These are phyloP conservation scores for Zingel zingel DNA, from an alignment of 2,113 vertebrate species.

Conservation along the genomic window DNA sequence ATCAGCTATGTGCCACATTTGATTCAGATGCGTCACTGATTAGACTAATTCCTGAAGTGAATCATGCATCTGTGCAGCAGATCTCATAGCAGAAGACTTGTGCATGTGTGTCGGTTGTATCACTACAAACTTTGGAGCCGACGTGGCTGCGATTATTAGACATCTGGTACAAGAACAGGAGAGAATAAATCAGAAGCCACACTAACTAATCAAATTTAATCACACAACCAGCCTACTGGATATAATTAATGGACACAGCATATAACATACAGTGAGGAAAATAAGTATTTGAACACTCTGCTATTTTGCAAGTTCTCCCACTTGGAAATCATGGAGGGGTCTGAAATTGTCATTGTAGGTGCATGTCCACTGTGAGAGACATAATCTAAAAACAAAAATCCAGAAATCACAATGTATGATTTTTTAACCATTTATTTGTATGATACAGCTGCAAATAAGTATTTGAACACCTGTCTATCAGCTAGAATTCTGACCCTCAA, in stretches of 20 bases:
- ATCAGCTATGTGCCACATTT: slow-evolving; percentile 25
- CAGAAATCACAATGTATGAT: too few species aligned
- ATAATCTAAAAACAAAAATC: too few species aligned
- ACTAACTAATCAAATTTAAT: slow-evolving; percentile 80
- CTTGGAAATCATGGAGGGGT: too few species aligned
- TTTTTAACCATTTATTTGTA: too few species aligned
- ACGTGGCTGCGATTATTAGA: slow-evolving; percentile 68
- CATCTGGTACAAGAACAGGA: slow-evolving; percentile 73
- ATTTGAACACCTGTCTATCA: too few species aligned
- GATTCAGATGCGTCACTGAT: slow-evolving; percentile 54
- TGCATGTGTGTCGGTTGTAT: slow-evolving; percentile 23
- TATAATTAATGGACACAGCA: slow-evolving; percentile 69
- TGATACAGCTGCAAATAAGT: too few species aligned
- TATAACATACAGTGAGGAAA: too few species aligned
- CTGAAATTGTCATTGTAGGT: too few species aligned
- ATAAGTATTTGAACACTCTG: too few species aligned
- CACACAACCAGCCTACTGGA: slow-evolving; percentile 60
- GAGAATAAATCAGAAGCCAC: slow-evolving; percentile 78
- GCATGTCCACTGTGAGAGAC: too few species aligned
- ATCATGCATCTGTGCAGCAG: slow-evolving; percentile 57
- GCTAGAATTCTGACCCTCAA: too few species aligned
- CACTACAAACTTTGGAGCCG: slow-evolving; percentile 42
- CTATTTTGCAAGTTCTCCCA: too few species aligned
- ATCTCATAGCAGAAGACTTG: slow-evolving; percentile 26
- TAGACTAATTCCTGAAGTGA: slow-evolving; percentile 57